Base-by-base conservation (phyloP, 2,797 vertebrate species). In the Pterois miles region DNA sequence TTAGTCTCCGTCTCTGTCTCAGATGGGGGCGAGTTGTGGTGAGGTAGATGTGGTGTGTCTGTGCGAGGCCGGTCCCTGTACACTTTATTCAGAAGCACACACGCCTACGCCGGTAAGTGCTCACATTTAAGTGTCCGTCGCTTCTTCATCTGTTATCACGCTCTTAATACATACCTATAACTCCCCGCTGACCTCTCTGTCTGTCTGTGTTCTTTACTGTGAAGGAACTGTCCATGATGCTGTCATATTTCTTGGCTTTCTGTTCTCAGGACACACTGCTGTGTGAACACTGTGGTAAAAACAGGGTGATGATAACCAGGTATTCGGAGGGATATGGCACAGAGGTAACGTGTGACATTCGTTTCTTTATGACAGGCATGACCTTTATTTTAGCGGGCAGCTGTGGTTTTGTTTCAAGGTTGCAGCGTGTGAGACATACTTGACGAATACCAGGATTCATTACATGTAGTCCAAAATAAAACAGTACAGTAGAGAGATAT, bases 271-370 rank as follows among this genome's bases (percentile, higher is more conserved):
- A 92, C 65, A 48, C 82, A 0, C 77, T 50, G 60, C 92, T 89
- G 72, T 94, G 93, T 81, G 92, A 93, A 33, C 88, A 86, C 85
- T 93, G 94, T 89, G 94, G 93, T 56, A 94, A 93, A 74, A 94
- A 84, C 86, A 82, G 89, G 76, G 82, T 75, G 2, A 84, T 86
- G 86, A 73, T 92, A 46, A 92, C 93, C 89, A 93, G 94, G 88
- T 92, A 88, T 91, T 95, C 94, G 0, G 95, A 96, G 78, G 95
- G 95, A 83, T 96, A 96, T 36, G 95, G 95, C 81, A 96, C 95
- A 43, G 95, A 96, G 95, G 95, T 96, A 92, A 82, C 23, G 69
- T 74, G 56, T 56, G 14, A 48, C 46, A 48, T 65, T 54, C 29
- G 48, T 58, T 67, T 77, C 48, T 65, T 59, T 58, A 14, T 36